Evolutionary conservation across 2,888 invertebrate genomes (phyloP), one percentile per base, ranked within the genome.

Genomic region (Graphium colonna): DNA sequence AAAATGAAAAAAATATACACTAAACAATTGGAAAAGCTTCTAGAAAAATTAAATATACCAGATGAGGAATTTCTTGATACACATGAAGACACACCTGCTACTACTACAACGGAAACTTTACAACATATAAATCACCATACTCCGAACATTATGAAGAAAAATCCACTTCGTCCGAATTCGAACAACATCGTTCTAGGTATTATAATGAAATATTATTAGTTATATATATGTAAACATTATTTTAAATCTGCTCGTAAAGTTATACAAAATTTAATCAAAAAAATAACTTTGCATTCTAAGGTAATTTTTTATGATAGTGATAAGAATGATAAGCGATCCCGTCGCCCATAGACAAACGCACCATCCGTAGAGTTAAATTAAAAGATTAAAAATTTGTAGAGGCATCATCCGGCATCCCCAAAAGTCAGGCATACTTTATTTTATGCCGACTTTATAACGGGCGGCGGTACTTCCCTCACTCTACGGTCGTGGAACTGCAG

Each of bases 121-220:
- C 15, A 45, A 12, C 42, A 15, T 4, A 4, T n/a, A 7, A n/a
- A 38, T 31, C 12, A 45, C 3, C 21, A 21, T 12, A 28, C 31
- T 47, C 9, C 21, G 7, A 9, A 4, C 16, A 36, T n/a, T 16
- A 38, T 15, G 12, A 46, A 46, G 1, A 21, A 46, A 36, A 40
- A 16, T n/a, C 12, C 3, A 36, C 12, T 10, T 10, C 8, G 4
- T 33, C 9, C 33, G 10, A 33, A 33, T 0, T 73, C 84, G 66
- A 82, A 83, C 36, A 79, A 82, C 50, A 69, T 81, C 10, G 55
- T 81, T 0, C 73, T 79, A 68, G 83, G 80, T 3, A 73, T 82
- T 0, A 64, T 77, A 4, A n/a, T n/a, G n/a, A n/a, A n/a, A n/a
- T n/a, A n/a, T n/a, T n/a, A n/a, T n/a, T n/a, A 72, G 70, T 0